These are phyloP conservation scores for Aphrophora alni DNA, from an alignment of 2,888 invertebrate species.

Conservation along the genomic window DNA sequence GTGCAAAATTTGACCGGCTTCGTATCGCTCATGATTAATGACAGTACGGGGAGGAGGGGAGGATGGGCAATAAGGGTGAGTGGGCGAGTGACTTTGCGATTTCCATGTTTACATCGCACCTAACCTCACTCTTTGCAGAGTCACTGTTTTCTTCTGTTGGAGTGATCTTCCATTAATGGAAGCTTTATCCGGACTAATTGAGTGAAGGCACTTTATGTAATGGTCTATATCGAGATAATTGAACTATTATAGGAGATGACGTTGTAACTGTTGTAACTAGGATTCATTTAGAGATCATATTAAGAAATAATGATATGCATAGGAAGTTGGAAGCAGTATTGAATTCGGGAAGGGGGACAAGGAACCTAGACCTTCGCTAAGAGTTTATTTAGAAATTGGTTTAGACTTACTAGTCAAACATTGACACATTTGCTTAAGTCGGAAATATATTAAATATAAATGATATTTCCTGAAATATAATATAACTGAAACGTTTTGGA, in stretches of 20 bases:
- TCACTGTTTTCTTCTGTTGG: not conserved
- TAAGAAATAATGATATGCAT: too few relatives aligned
- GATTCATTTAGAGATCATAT: too few relatives aligned
- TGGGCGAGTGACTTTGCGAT: not conserved
- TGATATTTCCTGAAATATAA: too few relatives aligned
- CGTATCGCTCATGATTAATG: not conserved
- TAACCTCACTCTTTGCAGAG: not conserved
- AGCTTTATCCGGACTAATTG: not conserved
- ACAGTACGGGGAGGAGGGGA: not conserved
- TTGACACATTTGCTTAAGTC: too few relatives aligned
- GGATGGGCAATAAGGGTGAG: not conserved
- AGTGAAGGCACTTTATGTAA: not conserved
- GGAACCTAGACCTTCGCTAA: too few relatives aligned
- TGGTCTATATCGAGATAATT: not conserved
- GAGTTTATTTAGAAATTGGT: too few relatives aligned
- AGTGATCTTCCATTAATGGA: not conserved
- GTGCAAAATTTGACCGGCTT: conserved; percentile 6
- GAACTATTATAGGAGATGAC: not conserved
- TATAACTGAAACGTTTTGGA: too few relatives aligned
- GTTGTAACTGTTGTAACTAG: too few relatives aligned
- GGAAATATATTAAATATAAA: too few relatives aligned
- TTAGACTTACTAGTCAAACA: too few relatives aligned
- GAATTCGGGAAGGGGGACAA: too few relatives aligned
- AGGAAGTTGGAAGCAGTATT: too few relatives aligned
- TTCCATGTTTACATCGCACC: conserved; percentile 2